Evolutionary conservation across 2,113 vertebrate genomes (phyloP).

Genomic region (Antennarius striatus): DNA sequence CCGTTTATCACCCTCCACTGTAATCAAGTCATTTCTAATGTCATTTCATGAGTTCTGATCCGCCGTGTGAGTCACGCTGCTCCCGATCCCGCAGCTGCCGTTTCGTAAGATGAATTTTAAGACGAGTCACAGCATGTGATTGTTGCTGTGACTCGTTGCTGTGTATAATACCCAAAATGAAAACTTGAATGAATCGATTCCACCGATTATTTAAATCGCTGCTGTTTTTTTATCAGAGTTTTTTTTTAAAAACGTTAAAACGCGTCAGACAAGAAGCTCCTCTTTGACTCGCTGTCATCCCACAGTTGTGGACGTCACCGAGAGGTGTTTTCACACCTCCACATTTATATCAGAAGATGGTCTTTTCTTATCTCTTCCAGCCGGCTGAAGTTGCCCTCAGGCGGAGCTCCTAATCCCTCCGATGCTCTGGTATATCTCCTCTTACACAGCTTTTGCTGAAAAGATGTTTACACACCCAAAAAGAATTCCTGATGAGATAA

Average conservation of each 20-base stretch:
- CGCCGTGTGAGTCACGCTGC: too few species aligned
- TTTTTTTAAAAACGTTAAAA: too few species aligned
- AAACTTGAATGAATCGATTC: too few species aligned
- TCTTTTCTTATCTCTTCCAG: conserved; percentile 6
- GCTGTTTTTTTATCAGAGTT: too few species aligned
- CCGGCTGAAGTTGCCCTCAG: conserved; percentile 12
- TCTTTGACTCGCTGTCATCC: conserved; percentile 15
- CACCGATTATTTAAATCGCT: too few species aligned
- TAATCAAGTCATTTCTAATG: background rate
- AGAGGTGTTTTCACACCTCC: background rate
- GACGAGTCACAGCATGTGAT: too few species aligned
- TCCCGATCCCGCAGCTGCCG: too few species aligned
- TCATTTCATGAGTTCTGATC: background rate
- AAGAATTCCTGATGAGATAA: conserved; percentile 13
- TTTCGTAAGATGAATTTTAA: too few species aligned
- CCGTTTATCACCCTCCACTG: background rate
- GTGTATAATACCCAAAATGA: too few species aligned
- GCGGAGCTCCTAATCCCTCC: conserved; percentile 21
- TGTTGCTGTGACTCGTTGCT: background rate
- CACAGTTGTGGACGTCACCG: conserved; percentile 24
- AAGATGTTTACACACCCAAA: conserved; percentile 13
- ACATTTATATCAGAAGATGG: conserved; percentile 1
- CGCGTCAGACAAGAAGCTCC: background rate
- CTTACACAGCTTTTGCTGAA: conserved; percentile 8
- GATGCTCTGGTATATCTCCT: conserved; percentile 13